These are phyloP conservation scores for Hymenopus coronatus DNA, from an alignment of 2,888 invertebrate species.

Conservation along the genomic window DNA sequence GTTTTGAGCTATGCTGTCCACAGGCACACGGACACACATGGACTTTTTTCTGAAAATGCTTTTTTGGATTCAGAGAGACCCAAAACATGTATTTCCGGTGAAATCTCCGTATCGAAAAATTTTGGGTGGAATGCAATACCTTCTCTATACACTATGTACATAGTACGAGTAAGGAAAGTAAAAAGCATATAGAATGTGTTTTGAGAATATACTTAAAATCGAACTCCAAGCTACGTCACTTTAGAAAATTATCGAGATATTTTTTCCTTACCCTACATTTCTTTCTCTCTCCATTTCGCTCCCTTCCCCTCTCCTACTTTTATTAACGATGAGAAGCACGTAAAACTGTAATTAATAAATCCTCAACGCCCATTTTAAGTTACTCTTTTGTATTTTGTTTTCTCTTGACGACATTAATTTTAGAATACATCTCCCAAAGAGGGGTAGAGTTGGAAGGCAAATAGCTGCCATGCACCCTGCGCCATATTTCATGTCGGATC, in stretches of 20 bases:
- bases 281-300: not conserved
- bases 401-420: not conserved
- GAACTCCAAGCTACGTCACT: no score
- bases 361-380: not conserved
- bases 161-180: no score
- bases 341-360: slow-evolving; percentile 1
- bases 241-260: not conserved
- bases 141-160: no score
- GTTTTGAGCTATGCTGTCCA: no score
- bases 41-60: no score
- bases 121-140: no score
- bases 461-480: not conserved
- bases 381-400: not conserved
- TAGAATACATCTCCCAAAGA: not conserved
- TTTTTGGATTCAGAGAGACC: no score
- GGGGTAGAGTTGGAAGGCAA: not conserved
- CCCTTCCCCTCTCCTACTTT: not conserved
- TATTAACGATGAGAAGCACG: slow-evolving; percentile 5
- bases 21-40: no score
- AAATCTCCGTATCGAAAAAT: no score
- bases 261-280: not conserved
- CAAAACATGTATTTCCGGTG: no score
- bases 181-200: no score
- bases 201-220: no score
- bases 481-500: not conserved